Evolutionary conservation across 1,140 invertebrate species (phyloP).

Genomic region (Calliphora vicina): DNA sequence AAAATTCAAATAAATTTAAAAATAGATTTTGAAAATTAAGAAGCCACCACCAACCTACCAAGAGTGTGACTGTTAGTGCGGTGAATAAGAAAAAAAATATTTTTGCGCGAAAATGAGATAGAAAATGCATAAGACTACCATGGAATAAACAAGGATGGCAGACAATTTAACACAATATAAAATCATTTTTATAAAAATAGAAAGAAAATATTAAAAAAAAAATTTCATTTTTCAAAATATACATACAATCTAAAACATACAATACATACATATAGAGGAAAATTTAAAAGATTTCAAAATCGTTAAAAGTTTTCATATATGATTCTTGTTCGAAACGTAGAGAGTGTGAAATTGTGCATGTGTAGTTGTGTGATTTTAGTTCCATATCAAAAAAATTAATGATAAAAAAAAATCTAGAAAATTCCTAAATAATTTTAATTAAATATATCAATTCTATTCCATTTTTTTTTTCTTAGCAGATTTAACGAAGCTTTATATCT

Average conservation of each 20-base stretch:
- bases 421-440: not conserved
- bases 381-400: no score
- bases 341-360: no score
- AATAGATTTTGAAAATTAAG: slow-evolving; percentile 62
- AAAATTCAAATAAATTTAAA: slow-evolving; percentile 48
- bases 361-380: not conserved
- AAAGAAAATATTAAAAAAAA: not conserved
- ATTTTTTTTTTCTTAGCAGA: not conserved
- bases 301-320: not conserved
- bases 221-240: not conserved
- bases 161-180: not conserved
- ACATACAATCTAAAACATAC: no score
- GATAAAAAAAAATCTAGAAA: not conserved
- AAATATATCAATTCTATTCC: not conserved
- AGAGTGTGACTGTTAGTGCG: not conserved
- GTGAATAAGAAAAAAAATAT: slow-evolving; percentile 5
- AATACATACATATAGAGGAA: not conserved
- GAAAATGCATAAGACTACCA: slow-evolving; percentile 6
- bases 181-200: slow-evolving; percentile 35
- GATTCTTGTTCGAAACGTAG: no score
- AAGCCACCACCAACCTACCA: slow-evolving; percentile 46
- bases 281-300: not conserved
- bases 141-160: not conserved
- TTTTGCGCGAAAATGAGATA: slow-evolving; percentile 26
- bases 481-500: slow-evolving; percentile 12